A percentile compares a stretch with the other conserved stretches of the same genome.
Evolutionary conservation across 2,797 vertebrate species (phyloP).

Genomic region (Pterois miles): DNA sequence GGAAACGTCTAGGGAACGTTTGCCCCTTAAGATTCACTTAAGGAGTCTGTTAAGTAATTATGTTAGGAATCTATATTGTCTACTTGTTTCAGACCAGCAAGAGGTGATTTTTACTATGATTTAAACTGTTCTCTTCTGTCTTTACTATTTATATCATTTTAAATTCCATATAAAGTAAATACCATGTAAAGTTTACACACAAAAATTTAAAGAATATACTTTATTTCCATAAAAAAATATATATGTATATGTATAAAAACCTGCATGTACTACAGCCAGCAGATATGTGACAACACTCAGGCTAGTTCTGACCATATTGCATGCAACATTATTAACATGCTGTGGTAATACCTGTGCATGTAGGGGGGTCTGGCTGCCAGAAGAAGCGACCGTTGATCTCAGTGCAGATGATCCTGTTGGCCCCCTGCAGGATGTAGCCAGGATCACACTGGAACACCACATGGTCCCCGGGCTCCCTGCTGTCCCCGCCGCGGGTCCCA

Average conservation of each 20-base stretch:
- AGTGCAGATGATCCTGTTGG: slow-evolving; percentile 92
- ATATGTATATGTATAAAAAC: not conserved
- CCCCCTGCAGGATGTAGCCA: slow-evolving; percentile 93
- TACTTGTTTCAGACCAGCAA: slow-evolving; percentile 24
- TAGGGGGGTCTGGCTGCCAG: slow-evolving; percentile 97
- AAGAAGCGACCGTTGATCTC: slow-evolving; percentile 97
- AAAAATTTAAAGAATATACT: not conserved
- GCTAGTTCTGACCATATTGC: not conserved
- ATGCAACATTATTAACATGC: not conserved
- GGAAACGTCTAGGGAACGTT: slow-evolving; percentile 43
- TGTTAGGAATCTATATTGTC: slow-evolving; percentile 38
- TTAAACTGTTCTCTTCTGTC: not conserved
- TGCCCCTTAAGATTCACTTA: slow-evolving; percentile 66
- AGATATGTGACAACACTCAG: not conserved
- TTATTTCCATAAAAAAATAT: not conserved
- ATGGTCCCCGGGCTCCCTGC: slow-evolving; percentile 92
- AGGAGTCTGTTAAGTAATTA: slow-evolving; percentile 60
- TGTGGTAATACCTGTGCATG: slow-evolving; percentile 82
- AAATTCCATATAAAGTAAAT: too few species aligned
- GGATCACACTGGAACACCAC: slow-evolving; percentile 96
- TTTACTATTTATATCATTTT: not conserved
- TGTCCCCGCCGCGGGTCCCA: slow-evolving; percentile 94
- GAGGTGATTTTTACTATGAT: not conserved
- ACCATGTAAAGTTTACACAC: not conserved
- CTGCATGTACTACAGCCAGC: not conserved